Conservation (phyloP, 2,113 vertebrate genomes). For the rabbit (Oryctolagus cuniculus) region DNA sequence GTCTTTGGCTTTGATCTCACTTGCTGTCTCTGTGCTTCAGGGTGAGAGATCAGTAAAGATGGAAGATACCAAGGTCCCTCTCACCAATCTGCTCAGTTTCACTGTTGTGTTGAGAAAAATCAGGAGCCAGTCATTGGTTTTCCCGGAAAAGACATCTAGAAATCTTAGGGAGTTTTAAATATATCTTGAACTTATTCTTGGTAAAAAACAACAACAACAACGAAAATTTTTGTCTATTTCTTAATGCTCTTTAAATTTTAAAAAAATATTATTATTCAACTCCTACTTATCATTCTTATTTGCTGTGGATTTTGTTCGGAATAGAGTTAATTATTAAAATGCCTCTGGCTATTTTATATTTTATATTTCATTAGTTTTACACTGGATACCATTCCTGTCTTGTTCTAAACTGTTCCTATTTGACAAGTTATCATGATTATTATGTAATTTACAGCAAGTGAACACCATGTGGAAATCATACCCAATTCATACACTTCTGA, state of each 20-base stretch:
- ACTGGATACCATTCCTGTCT: not conserved
- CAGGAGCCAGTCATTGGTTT: not conserved
- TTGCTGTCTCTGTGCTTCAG: not conserved
- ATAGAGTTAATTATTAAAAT: not conserved
- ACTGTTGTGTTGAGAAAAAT: not conserved
- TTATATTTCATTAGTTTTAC: constrained; percentile 13
- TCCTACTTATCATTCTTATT: not conserved
- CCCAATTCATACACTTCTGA: not conserved
- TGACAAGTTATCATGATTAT: not conserved
- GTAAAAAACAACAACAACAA: not conserved
- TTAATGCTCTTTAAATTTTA: not conserved
- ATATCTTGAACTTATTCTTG: not conserved
- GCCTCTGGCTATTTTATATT: not conserved
- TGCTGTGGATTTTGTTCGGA: not conserved
- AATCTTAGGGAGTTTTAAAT: not conserved
- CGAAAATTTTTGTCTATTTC: not conserved
- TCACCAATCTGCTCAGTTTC: not conserved
- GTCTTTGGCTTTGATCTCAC: not conserved
- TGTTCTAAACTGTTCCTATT: not conserved
- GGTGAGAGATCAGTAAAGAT: not conserved
- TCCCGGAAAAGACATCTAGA: not conserved
- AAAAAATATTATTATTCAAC: not conserved
- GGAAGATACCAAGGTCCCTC: not conserved
- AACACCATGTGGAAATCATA: not conserved
- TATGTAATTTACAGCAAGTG: not conserved